Base-by-base conservation (phyloP, 2,888 invertebrate species). In the Podabrus alpinus region DNA sequence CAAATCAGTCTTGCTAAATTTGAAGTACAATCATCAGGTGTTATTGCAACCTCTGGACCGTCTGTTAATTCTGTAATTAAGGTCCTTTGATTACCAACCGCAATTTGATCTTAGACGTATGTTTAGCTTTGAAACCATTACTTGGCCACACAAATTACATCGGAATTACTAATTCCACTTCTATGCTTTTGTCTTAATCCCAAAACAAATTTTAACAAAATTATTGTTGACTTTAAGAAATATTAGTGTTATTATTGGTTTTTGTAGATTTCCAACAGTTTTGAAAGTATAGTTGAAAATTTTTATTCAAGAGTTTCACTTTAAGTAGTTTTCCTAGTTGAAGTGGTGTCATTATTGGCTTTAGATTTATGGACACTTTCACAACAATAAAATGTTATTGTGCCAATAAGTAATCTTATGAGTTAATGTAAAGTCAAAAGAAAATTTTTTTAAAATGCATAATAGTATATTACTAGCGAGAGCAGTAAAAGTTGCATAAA, bases 31-130 rank as follows among this genome's bases (percentile, higher is more conserved):
- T 45, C 21, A 64, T 64, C 78, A 79, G 77, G 76, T 79, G 79
- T 76, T 72, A 75, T 76, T 75, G 69, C 73, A 71, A 75, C 74
- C 73, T 69, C 72, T 59, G 66, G 68, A 69, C 71, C 73, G 73
- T 74, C 73, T 72, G 79, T 75, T 80, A 80, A 79, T 79, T 76
- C 79, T 77, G 76, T 80, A 79, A 80, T 79, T 79, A 77, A 75
- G 78, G 78, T 78, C 78, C 79, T 80, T 79, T 79, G 78, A 79
- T 80, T 79, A 78, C 76, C 75, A 75, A 77, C 79, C 79, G 75
- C 79, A 80, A 80, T 77, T 77, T 77, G 74, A 78, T 78, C 72
- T 73, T 71, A 62, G 64, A 71, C 76, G 75, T 75, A 75, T 72
- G 72, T 71, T 75, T 68, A 59, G 72, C 72, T 75, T 75, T 68